Evolutionary conservation across 2,888 invertebrate species (phyloP).

Genomic region (Lasioglossum oenotherae): DNA sequence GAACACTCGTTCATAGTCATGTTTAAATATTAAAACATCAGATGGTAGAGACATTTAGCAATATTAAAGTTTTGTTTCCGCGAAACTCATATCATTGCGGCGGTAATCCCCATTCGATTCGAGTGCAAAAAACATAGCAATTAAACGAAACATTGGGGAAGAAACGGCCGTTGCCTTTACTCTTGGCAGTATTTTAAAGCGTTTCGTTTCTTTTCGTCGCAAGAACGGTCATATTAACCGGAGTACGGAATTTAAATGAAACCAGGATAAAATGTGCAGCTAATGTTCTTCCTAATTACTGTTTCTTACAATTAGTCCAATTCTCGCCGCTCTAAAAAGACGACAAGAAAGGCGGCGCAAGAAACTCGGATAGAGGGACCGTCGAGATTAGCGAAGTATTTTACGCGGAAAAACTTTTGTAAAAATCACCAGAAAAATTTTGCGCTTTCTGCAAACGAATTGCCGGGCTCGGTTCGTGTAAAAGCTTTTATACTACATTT

Average conservation of each 20-base stretch:
- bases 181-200: background rate
- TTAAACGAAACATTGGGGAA: background rate
- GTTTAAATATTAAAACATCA: background rate
- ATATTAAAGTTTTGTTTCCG: background rate
- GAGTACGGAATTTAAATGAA: slow-evolving; percentile 40
- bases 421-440: background rate
- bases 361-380: background rate
- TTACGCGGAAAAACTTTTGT: background rate
- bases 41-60: background rate
- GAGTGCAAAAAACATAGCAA: background rate
- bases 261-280: slow-evolving; percentile 50
- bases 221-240: slow-evolving; percentile 42
- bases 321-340: slow-evolving; percentile 36
- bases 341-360: background rate
- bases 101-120: background rate
- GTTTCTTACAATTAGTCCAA: slow-evolving; percentile 58
- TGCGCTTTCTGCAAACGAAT: background rate
- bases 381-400: background rate
- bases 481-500: background rate
- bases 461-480: background rate
- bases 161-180: slow-evolving; percentile 2
- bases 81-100: background rate
- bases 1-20: too few relatives aligned
- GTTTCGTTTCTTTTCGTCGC: slow-evolving; percentile 21
- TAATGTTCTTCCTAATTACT: slow-evolving; percentile 63